Evolutionary conservation across 2,113 vertebrate species (phyloP), one percentile per base, ranked within the genome.

Genomic region (Nothoprocta pentlandii): DNA sequence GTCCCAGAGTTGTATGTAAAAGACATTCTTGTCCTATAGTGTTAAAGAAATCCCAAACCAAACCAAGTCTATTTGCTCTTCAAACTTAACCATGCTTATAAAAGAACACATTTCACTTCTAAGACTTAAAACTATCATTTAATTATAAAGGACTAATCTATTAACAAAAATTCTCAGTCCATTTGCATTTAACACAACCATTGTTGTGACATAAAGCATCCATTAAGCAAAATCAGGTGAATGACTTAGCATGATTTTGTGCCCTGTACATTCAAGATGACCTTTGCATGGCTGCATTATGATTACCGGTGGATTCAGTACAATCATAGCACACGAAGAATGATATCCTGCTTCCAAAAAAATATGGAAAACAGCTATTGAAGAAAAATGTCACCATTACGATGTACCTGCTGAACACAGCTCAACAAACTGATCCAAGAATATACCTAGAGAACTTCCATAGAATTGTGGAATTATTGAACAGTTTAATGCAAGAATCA

Each of bases 111-210:
- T n/a, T 47, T 58, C 12, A 42, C 14, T 86, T 87, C 7, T 46
- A 92, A 81, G 75, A 95, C 86, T 69, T 34, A 85, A 80, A 80
- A 92, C 12, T 17, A 8, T 59, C 59, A 73, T n/a, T 90, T 97
- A 93, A 95, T 96, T 79, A 88, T 36, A 94, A 92, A 85, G 26
- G 19, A 76, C 30, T 59, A 36, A 80, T 56, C 66, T 77, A 94
- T 80, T 49, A 85, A 93, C 81, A 58, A 39, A 77, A 87, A 69
- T 75, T 47, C 34, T 61, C 87, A 91, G 63, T 69, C 64, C 47
- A 16, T 87, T 88, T 75, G 84, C 78, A 91, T 44, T 93, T 94
- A 80, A 96, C 32, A 56, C 9, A 88, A 64, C 6, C 6, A 4
- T 28, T 83, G 32, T 1, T 85, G 46, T 13, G 44, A 69, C 58